Percentiles rank a stretch among this genome's conserved stretches.
Evolutionary conservation across 2,797 vertebrate genomes (phyloP).

Genomic region (Artibeus lituratus): DNA sequence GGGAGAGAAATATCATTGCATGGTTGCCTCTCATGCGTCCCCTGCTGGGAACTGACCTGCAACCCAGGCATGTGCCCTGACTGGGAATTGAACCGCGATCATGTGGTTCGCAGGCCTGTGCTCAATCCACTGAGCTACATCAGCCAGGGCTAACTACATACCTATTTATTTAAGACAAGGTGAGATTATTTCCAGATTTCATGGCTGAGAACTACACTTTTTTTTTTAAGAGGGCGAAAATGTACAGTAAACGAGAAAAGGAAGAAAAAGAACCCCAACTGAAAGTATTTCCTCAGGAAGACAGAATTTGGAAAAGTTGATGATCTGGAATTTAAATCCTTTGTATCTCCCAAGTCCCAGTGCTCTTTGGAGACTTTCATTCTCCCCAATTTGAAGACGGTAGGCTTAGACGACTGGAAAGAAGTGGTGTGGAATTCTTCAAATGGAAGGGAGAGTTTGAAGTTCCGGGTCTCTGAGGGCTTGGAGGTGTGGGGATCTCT

Average conservation of each 20-base stretch:
- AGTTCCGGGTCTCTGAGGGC: not conserved
- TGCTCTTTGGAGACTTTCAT: not conserved
- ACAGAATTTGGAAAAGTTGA: constrained; percentile 4
- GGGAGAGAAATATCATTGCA: too few species aligned
- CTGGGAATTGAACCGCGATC: too few species aligned
- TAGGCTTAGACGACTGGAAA: not conserved
- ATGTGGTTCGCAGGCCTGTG: too few species aligned
- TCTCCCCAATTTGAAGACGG: not conserved
- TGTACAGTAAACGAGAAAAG: not conserved
- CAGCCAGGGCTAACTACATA: too few species aligned
- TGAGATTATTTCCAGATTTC: not conserved
- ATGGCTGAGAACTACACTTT: not conserved
- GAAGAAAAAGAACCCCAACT: not conserved
- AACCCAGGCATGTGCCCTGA: too few species aligned
- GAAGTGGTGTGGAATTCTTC: not conserved
- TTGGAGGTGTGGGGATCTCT: not conserved
- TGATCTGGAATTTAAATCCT: not conserved
- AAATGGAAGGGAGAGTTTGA: not conserved
- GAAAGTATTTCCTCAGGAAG: not conserved
- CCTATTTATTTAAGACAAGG: not conserved
- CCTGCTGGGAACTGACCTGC: too few species aligned
- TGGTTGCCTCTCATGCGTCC: too few species aligned
- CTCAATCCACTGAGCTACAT: too few species aligned
- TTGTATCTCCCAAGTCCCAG: not conserved
- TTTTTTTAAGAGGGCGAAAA: not conserved